These are phyloP conservation scores for Probaryconus sp. DNA, from an alignment of 1,140 invertebrate species.

Conservation along the genomic window DNA sequence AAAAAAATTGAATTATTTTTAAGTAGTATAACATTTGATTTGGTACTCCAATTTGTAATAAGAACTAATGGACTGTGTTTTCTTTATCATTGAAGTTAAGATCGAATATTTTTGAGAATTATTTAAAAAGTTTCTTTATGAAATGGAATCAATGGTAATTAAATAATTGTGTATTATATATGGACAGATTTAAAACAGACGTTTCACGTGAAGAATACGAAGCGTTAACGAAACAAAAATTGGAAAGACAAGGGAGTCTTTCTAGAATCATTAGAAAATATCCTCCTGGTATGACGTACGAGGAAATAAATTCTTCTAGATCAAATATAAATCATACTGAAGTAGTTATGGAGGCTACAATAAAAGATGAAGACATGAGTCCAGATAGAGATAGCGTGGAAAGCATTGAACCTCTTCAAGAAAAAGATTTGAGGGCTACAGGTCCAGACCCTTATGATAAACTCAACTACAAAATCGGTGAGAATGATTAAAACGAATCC, in stretches of 20 bases:
- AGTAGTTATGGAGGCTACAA: no score
- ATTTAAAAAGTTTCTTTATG: no score
- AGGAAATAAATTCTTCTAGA: conserved; percentile 75
- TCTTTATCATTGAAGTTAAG: no score
- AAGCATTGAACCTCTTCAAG: conserved; percentile 74
- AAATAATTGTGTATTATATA: no score
- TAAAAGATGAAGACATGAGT: conserved; percentile 67
- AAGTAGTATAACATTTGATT: no score
- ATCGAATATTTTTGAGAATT: no score
- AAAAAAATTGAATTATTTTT: no score
- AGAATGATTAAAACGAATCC: conserved; percentile 41
- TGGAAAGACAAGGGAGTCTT: conserved; percentile 71
- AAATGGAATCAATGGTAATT: conserved; percentile 6
- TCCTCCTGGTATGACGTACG: conserved; percentile 75
- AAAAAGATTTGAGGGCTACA: conserved; percentile 77
- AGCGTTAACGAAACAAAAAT: conserved; percentile 74
- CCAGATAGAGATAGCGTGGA: conserved; percentile 73
- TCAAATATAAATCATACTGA: conserved; percentile 58
- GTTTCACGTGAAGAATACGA: conserved; percentile 77
- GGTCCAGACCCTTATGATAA: conserved; percentile 80
- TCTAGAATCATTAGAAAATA: conserved; percentile 67
- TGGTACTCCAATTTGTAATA: no score
- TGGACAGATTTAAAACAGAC: conserved; percentile 67
- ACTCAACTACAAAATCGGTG: conserved; percentile 77
- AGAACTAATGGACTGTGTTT: no score